Conservation (phyloP, 2,797 vertebrate species). For the Microctenopoma steveboyesi region DNA sequence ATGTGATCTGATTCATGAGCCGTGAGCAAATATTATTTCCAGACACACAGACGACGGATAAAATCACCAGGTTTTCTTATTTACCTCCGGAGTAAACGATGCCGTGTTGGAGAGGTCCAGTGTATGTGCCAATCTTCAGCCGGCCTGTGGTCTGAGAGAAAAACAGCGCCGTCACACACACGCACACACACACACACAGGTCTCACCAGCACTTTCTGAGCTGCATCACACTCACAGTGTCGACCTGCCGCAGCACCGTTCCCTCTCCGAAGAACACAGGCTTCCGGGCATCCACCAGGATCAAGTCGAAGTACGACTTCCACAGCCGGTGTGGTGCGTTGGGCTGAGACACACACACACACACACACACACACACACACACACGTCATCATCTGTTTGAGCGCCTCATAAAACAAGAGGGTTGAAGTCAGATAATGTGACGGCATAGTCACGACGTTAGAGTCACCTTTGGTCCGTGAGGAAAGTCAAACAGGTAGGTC, state of each 20-base stretch:
- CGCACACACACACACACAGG: no score
- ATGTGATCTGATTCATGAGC: background rate
- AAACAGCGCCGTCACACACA: background rate
- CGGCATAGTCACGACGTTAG: background rate
- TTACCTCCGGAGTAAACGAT: constrained; percentile 97
- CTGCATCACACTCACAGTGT: constrained; percentile 85
- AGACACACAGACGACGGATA: background rate
- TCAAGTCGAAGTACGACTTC: constrained; percentile 96
- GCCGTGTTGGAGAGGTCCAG: constrained; percentile 92
- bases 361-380: background rate
- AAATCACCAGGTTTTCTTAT: background rate
- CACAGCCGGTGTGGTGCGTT: constrained; percentile 87
- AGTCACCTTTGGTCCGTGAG: constrained; percentile 92
- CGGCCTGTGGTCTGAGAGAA: constrained; percentile 88
- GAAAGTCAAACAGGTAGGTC: constrained; percentile 96
- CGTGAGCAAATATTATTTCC: no score
- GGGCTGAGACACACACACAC: constrained; percentile 72
- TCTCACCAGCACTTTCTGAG: background rate
- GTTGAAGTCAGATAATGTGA: background rate
- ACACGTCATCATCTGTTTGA: background rate
- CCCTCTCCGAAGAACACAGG: constrained; percentile 94
- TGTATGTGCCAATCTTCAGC: constrained; percentile 96
- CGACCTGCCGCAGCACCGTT: constrained; percentile 92
- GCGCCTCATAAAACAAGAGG: background rate
- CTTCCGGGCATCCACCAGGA: constrained; percentile 93